phyloP scores from a whole-genome alignment of 2,888 invertebrate genomes.

The Petrophora chlorosata region DNA sequence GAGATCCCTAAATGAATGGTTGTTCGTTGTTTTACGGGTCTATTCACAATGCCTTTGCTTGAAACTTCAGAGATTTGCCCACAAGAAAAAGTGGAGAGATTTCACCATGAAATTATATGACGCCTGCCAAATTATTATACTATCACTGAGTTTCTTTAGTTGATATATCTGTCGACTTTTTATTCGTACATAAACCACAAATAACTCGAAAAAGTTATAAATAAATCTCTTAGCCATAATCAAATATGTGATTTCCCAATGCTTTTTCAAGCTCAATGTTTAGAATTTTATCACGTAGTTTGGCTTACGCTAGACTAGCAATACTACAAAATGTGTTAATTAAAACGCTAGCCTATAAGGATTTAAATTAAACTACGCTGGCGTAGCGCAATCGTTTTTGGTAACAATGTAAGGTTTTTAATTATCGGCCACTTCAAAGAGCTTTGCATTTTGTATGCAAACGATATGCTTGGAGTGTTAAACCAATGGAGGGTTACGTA shows the following conservation, averaged over 20 bases:
- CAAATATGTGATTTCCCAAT: too few species aligned
- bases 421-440: slow-evolving; percentile 62
- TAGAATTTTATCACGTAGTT: slow-evolving; percentile 1
- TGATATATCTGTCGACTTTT: slow-evolving; percentile 26
- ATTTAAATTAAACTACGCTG: slow-evolving; percentile 16
- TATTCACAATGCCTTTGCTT: slow-evolving; percentile 78
- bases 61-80: slow-evolving; percentile 75
- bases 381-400: slow-evolving; percentile 45
- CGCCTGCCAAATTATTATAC: slow-evolving; percentile 57
- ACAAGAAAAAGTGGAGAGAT: slow-evolving; percentile 58
- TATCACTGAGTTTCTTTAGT: slow-evolving; percentile 44
- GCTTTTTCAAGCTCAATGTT: too few species aligned
- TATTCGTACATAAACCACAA: slow-evolving; percentile 30
- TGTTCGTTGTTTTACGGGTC: slow-evolving; percentile 83
- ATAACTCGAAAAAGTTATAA: slow-evolving; percentile 17
- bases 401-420: slow-evolving; percentile 67
- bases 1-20: slow-evolving; percentile 81
- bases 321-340: slow-evolving; percentile 47
- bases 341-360: slow-evolving; percentile 52
- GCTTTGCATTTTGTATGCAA: slow-evolving; percentile 41
- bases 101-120: slow-evolving; percentile 59
- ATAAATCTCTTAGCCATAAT: not conserved
- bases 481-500: too few species aligned
- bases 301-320: slow-evolving; percentile 10
- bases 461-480: too few species aligned